Percentiles rank a stretch among this genome's conserved stretches.
These are phyloP conservation scores for Anhinga anhinga DNA, from an alignment of 2,113 vertebrate species.

Conservation along the genomic window DNA sequence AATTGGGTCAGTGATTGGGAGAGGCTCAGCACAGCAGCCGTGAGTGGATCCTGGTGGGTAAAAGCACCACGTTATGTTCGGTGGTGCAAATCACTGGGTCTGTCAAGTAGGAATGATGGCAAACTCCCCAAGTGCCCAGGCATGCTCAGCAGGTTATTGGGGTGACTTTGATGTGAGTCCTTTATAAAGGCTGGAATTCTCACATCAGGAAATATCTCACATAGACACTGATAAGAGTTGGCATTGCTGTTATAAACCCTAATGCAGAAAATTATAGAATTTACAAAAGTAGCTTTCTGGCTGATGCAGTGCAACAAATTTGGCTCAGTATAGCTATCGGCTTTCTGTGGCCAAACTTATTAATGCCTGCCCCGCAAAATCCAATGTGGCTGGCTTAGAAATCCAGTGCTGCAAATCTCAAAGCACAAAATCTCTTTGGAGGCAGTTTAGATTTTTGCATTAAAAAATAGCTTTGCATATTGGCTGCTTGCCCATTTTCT, in stretches of 20 bases:
- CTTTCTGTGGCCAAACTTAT: constrained; percentile 52
- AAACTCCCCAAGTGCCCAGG: background rate
- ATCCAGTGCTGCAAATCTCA: constrained; percentile 31
- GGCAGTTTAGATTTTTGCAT: constrained; percentile 37
- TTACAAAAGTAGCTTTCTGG: constrained; percentile 28
- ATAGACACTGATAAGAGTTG: background rate
- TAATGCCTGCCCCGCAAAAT: constrained; percentile 11
- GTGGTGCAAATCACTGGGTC: background rate
- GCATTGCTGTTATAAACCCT: background rate
- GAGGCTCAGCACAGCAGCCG: background rate
- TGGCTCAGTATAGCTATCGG: constrained; percentile 21
- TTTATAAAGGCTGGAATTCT: background rate
- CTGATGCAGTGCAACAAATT: constrained; percentile 10
- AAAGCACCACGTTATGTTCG: background rate
- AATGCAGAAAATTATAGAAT: background rate
- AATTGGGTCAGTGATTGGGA: background rate
- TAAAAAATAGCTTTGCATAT: constrained; percentile 28
- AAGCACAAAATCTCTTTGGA: constrained; percentile 50
- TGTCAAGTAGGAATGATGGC: background rate
- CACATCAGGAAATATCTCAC: background rate
- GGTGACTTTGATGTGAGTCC: background rate
- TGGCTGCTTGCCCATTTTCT: constrained; percentile 44
- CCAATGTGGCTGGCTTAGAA: constrained; percentile 38
- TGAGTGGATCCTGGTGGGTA: background rate
- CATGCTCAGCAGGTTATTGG: background rate